Base-by-base conservation (phyloP, 1,140 invertebrate genomes). In the Aradophagus sp. region DNA sequence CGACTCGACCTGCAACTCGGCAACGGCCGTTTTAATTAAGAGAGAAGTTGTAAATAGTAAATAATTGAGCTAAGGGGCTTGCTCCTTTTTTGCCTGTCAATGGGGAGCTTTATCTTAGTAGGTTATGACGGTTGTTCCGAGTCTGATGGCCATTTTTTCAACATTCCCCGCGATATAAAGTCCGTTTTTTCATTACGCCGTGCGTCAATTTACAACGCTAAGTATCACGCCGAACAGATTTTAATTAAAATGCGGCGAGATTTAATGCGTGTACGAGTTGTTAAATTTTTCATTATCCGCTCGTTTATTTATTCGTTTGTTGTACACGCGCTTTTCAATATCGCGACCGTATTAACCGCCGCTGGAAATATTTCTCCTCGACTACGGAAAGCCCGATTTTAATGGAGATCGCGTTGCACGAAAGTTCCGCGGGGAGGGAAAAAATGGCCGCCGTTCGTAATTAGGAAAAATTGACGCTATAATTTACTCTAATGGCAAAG, bases 21-120 rank as follows among this genome's bases (percentile, higher is more conserved):
- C n/a, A 69, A 69, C 50, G 65, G 65, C 61, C 61, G 65, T 69
- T 61, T 69, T 69, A 69, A 69, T 69, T 69, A 69, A 69, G 65
- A 59, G 50, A 48, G 55, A 56, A 61, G 65, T 61, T 69, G 65
- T 69, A 69, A 69, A 69, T 69, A 61, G 65, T 50, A 55, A 61
- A 69, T 69, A 69, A 61, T 69, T 48, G 56, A 47, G 55, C 7
- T 7, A n/a, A 34, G 16, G 15, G n/a, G 7, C 1, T 5, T 3
- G 17, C 5, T 53, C 13, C 13, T 14, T 53, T 53, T 59, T 67
- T 39, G 42, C 20, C 26, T 26, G 38, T 29, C 45, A 32, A 52
- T 50, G 29, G 11, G 14, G 19, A 42, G 27, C 35, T 48, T 66
- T 66, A 66, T 58, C 62, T 66, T 58, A 44, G 44, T 58, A 66